Evolutionary conservation across 2,888 invertebrate genomes (phyloP).

Genomic region (Pristionchus maxplancki): DNA sequence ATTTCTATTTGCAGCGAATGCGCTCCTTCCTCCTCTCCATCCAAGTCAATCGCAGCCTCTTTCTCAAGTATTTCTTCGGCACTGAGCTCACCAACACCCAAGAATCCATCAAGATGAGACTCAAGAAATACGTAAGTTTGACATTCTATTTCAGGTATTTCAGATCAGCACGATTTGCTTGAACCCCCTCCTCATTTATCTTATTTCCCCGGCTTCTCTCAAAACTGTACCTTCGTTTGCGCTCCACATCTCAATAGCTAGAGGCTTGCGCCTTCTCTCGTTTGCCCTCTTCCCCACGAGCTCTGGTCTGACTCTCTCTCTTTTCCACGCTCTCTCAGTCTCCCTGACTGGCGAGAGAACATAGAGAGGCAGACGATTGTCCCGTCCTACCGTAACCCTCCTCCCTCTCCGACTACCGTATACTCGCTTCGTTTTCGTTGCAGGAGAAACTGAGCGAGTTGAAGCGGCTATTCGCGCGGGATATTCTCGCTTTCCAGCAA

Average conservation of each 20-base stretch:
- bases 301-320: neutral
- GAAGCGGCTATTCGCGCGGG: slow-evolving; percentile 68
- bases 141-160: neutral
- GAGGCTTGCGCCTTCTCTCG: slow-evolving; percentile 18
- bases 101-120: slow-evolving; percentile 71
- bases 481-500: slow-evolving; percentile 70
- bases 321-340: neutral
- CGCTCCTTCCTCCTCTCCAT: slow-evolving; percentile 68
- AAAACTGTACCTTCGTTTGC: slow-evolving; percentile 3
- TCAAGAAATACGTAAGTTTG: slow-evolving; percentile 72
- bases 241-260: neutral
- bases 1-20: slow-evolving; percentile 59
- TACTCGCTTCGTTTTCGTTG: slow-evolving; percentile 2
- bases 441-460: slow-evolving; percentile 70
- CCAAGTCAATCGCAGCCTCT: slow-evolving; percentile 65
- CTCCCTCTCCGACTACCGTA: slow-evolving; percentile 25
- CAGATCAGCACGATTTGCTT: slow-evolving; percentile 3
- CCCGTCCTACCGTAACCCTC: neutral
- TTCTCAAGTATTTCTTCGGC: slow-evolving; percentile 72
- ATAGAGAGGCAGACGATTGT: neutral
- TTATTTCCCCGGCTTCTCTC: neutral
- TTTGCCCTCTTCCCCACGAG: neutral
- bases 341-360: neutral
- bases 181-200: neutral
- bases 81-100: slow-evolving; percentile 72